Percentiles rank a stretch among this genome's conserved stretches.
phyloP scores from a whole-genome alignment of 2,113 vertebrate species.

The Anoplopoma fimbria region DNA sequence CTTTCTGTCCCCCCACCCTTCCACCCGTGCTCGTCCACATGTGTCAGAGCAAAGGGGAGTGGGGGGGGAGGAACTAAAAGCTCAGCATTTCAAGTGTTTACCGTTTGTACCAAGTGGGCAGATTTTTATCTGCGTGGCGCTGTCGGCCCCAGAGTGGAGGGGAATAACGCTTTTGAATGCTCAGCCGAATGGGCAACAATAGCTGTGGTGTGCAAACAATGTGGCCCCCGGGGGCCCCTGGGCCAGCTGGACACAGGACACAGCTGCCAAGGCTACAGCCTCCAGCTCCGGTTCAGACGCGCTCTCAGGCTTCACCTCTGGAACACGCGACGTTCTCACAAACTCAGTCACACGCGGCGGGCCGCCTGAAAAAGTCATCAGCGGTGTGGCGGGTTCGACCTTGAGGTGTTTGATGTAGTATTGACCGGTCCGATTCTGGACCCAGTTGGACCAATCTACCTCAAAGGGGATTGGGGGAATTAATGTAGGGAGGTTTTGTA shows the following conservation, averaged over 20 bases:
- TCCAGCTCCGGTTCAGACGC: conserved; percentile 30
- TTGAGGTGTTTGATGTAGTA: conserved; percentile 7
- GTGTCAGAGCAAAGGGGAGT: conserved; percentile 49
- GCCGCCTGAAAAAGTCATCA: no score
- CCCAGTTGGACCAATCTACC: neutral
- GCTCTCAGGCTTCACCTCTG: conserved; percentile 53
- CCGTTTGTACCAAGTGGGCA: conserved; percentile 84
- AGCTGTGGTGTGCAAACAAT: conserved; percentile 82
- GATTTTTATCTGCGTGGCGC: conserved; percentile 87
- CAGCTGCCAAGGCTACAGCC: conserved; percentile 67
- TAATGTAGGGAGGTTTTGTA: conserved; percentile 6
- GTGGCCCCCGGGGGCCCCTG: conserved; percentile 54
- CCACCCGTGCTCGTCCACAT: conserved; percentile 45
- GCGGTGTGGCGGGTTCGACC: no score
- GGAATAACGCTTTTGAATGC: conserved; percentile 85
- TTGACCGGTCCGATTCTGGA: neutral
- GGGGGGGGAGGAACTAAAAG: conserved; percentile 60
- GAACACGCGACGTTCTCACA: conserved; percentile 48
- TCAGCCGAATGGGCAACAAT: conserved; percentile 85
- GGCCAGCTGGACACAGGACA: conserved; percentile 63
- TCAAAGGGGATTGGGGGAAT: conserved; percentile 16
- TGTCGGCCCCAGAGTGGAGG: conserved; percentile 78
- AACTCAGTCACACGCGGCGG: neutral
- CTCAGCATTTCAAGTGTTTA: conserved; percentile 86
- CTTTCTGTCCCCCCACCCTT: neutral